phyloP scores from a whole-genome alignment of 1,140 invertebrate species.

The Mizuhopecten yessoensis region DNA sequence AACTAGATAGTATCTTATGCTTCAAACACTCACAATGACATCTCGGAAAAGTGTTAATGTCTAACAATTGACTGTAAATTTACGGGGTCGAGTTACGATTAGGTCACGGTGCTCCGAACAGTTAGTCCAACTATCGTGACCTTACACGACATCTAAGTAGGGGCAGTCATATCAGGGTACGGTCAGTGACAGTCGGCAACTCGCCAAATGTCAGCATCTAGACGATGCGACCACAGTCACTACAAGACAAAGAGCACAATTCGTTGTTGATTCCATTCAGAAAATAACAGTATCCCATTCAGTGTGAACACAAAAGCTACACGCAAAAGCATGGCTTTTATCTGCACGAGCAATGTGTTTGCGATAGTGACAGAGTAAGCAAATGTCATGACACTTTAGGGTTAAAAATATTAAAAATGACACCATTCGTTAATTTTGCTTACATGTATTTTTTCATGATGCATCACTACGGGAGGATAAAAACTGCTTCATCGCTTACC shows the following conservation, averaged over 20 bases:
- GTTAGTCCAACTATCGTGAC: background rate
- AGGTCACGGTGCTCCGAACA: background rate
- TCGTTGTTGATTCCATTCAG: background rate
- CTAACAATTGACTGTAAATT: background rate
- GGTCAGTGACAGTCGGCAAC: background rate
- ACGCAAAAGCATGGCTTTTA: conserved; percentile 46
- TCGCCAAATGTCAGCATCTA: background rate
- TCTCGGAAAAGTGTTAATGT: background rate
- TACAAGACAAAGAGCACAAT: conserved; percentile 17
- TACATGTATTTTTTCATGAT: conserved; percentile 6
- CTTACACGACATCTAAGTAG: background rate
- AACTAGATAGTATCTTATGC: no score
- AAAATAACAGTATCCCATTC: background rate
- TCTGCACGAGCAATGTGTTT: conserved; percentile 29
- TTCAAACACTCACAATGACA: no score
- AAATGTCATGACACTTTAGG: background rate
- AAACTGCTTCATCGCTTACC: conserved; percentile 42
- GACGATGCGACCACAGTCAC: background rate
- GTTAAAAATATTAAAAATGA: background rate
- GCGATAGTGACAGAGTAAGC: background rate
- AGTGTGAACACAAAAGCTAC: background rate
- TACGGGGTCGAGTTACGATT: background rate
- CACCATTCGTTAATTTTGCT: background rate
- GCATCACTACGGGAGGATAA: background rate
- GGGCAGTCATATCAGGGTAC: background rate